These are phyloP conservation scores for Nycteola revayana DNA, from an alignment of 2,888 invertebrate genomes.

Conservation along the genomic window DNA sequence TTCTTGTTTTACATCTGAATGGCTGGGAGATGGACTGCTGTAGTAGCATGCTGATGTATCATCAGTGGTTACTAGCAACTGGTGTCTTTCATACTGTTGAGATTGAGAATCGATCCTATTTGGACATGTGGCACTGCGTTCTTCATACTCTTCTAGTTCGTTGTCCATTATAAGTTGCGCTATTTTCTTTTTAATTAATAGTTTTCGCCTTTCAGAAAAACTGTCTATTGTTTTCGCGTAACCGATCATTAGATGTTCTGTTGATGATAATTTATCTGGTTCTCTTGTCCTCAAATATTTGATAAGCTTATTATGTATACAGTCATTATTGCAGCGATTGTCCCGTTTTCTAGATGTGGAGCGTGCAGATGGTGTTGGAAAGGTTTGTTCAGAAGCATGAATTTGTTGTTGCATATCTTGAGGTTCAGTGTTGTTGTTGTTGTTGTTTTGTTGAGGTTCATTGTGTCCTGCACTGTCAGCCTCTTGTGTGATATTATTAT, in stretches of 20 bases:
- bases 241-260: constrained; percentile 8
- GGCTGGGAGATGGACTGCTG: too few relatives aligned
- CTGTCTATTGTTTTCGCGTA: constrained; percentile 10
- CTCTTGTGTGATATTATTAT: constrained; percentile 4
- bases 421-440: too few relatives aligned
- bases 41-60: too few relatives aligned
- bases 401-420: too few relatives aligned
- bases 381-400: constrained; percentile 7
- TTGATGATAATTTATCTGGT: constrained; percentile 7
- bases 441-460: constrained; percentile 5
- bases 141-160: constrained; percentile 8
- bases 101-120: too few relatives aligned
- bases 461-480: constrained; percentile 4
- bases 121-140: too few relatives aligned
- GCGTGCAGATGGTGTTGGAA: too few relatives aligned
- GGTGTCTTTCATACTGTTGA: too few relatives aligned
- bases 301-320: constrained; percentile 7
- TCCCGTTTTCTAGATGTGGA: constrained; percentile 6
- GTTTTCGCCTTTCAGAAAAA: constrained; percentile 7
- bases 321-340: too few relatives aligned
- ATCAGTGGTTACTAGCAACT: too few relatives aligned
- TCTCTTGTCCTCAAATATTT: constrained; percentile 7
- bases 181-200: constrained; percentile 9
- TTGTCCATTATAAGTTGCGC: constrained; percentile 9
- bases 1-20: too few relatives aligned